These are phyloP conservation scores for Clostera curtula DNA, from an alignment of 2,888 invertebrate species.

Conservation along the genomic window DNA sequence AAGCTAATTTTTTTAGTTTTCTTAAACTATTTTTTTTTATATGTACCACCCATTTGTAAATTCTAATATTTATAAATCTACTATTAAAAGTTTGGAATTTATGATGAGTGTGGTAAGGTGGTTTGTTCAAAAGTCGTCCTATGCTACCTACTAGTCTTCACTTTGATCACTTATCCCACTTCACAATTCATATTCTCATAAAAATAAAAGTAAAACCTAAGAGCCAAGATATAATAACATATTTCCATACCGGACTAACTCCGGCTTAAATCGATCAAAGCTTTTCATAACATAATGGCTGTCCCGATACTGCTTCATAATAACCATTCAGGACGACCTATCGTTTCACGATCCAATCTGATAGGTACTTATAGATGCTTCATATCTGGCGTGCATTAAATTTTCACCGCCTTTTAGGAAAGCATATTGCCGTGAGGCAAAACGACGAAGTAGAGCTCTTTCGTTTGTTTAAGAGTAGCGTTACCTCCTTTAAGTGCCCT, in stretches of 20 bases:
- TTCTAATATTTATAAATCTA: too few species aligned
- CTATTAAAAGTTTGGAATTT: too few species aligned
- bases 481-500: conserved; percentile 63
- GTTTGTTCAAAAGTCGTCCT: too few species aligned
- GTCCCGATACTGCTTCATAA: neutral
- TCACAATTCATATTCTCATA: too few species aligned
- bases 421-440: conserved; percentile 54
- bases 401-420: conserved; percentile 60
- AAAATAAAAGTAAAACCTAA: neutral
- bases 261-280: neutral
- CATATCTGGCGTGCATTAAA: conserved; percentile 55
- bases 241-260: neutral
- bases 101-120: too few species aligned
- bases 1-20: too few species aligned
- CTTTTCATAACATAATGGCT: neutral
- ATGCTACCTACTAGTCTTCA: too few species aligned
- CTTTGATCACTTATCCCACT: too few species aligned
- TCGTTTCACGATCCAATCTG: conserved; percentile 14
- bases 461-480: conserved; percentile 68
- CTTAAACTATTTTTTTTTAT: too few species aligned
- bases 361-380: conserved; percentile 25
- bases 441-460: conserved; percentile 57
- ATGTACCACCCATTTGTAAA: too few species aligned
- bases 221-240: neutral
- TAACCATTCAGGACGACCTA: neutral